Evolutionary conservation across 2,888 invertebrate genomes (phyloP), one percentile per base, ranked within the genome.

Genomic region (Ophion ventricosus): DNA sequence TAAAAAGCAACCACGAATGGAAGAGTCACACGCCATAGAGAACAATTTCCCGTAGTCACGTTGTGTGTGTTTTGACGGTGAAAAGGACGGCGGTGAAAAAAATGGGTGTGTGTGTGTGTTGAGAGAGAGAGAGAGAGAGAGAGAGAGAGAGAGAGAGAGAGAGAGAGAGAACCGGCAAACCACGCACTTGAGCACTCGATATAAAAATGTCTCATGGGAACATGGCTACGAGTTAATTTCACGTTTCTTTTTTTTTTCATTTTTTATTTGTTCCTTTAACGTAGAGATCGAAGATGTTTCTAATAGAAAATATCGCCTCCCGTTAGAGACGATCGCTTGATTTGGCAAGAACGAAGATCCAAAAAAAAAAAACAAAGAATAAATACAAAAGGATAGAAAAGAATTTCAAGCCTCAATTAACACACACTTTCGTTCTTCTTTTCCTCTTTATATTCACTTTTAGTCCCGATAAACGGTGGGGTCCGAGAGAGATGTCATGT

Each of bases 401-500:
- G 20, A 1, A n/a, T 26, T 61, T 73, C 7, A 3, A 35, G 7
- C 20, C 14, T 23, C 7, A 26, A 56, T 20, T 14, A 20, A 14
- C 23, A 72, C 25, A 40, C 59, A 40, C 40, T 10, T 73, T 57
- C 56, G 56, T 40, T 54, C 35, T 70, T 72, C 23, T 54, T 23
- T 70, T 69, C n/a, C 56, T 29, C 25, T 64, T 54, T 35, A n/a
- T 35, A 20, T 56, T 76, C n/a, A 43, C 57, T 14, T 72, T 29
- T 29, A 61, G 14, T 61, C 61, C 49, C 70, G 70, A 57, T 49
- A 26, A 73, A 64, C 74, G 63, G 49, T n/a, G 88, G 89, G 90
- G 90, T 91, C 88, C 49, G 90, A 80, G 89, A 91, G 88, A 77
- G 57, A 61, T 66, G 72, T 78, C 67, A 63, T 79, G 92, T 92